Evolutionary conservation across 2,797 vertebrate genomes (phyloP).

Genomic region (Phyllotis vaccarum): DNA sequence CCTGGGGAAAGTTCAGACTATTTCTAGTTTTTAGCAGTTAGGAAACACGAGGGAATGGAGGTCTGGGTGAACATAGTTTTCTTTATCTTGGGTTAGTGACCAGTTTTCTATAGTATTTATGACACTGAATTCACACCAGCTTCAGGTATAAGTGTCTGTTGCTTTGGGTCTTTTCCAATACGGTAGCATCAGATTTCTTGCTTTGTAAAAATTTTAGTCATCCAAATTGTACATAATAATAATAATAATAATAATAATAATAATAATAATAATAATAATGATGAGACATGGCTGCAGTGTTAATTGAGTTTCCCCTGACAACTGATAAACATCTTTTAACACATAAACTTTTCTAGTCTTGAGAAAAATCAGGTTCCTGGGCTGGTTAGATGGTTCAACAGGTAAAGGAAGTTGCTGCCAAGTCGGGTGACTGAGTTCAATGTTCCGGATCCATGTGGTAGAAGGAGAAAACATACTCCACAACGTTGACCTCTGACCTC

Average conservation of each 20-base stretch:
- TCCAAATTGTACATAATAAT: background rate
- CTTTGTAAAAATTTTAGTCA: background rate
- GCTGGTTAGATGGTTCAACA: background rate
- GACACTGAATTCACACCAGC: background rate
- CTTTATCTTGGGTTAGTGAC: background rate
- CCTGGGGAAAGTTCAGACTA: background rate
- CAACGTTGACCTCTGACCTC: background rate
- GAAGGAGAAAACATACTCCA: background rate
- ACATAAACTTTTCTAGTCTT: background rate
- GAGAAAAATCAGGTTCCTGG: background rate
- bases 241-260: too few species aligned
- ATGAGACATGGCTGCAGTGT: too few species aligned
- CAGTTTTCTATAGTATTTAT: background rate
- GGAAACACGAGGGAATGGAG: background rate
- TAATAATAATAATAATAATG: too few species aligned
- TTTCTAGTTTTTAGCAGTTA: background rate
- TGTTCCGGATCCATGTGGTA: too few species aligned
- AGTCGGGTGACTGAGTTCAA: background rate
- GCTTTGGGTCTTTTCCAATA: background rate
- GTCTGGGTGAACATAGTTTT: background rate
- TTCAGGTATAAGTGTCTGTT: rapidly evolving
- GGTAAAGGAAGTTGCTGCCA: background rate
- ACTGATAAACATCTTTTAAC: background rate
- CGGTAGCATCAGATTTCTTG: background rate
- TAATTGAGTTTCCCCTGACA: background rate